These are phyloP conservation scores for Invenusta paracnida DNA, from an alignment of 2,888 invertebrate genomes.

Conservation along the genomic window DNA sequence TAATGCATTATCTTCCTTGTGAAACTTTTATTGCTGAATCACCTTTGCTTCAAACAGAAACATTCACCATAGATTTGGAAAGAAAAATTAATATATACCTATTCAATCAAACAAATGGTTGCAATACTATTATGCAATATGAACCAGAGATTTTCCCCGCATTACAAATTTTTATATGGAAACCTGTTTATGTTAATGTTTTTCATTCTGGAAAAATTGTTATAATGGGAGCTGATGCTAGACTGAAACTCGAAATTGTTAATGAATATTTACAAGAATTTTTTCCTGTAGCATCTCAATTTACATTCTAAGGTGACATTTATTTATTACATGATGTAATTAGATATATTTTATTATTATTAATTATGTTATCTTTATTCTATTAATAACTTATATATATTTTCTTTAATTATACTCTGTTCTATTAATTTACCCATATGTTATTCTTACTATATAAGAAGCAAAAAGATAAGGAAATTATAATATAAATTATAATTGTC, in stretches of 20 bases:
- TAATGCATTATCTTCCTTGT: background rate
- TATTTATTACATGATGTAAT: too few species aligned
- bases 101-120: background rate
- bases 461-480: too few species aligned
- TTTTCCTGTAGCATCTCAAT: background rate
- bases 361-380: background rate
- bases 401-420: background rate
- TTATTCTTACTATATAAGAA: too few species aligned
- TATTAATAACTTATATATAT: background rate
- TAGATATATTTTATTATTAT: too few species aligned
- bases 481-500: too few species aligned
- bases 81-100: background rate
- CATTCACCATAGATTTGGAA: background rate
- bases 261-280: background rate
- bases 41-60: background rate
- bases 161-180: background rate
- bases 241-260: background rate
- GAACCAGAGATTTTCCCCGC: background rate
- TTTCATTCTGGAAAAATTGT: background rate
- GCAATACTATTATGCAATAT: background rate
- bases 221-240: background rate
- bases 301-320: background rate
- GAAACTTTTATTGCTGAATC: background rate
- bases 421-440: too few species aligned
- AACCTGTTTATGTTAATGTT: constrained; percentile 3